These are phyloP conservation scores for Norana najaformis DNA, from an alignment of 2,888 invertebrate genomes.

Conservation along the genomic window DNA sequence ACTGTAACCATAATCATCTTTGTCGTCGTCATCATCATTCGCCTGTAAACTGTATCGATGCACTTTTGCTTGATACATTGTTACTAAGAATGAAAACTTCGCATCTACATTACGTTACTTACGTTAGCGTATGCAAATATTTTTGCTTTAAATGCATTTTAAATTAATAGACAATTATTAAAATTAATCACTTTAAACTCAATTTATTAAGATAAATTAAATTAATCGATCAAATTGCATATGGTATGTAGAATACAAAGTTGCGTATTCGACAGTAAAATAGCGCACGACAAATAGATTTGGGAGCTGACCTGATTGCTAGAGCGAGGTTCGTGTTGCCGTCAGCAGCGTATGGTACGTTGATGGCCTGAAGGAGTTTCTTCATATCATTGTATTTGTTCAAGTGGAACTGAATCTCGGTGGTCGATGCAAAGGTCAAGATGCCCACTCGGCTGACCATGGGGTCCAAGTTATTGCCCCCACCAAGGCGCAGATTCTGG, in stretches of 20 bases:
- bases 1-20: not conserved
- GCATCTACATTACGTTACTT: not conserved
- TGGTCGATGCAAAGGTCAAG: constrained; percentile 31
- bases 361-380: constrained; percentile 29
- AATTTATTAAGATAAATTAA: too few relatives aligned
- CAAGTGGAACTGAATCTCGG: constrained; percentile 30
- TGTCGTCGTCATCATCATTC: not conserved
- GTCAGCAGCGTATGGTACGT: constrained; percentile 43
- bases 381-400: constrained; percentile 20
- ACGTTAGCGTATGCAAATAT: not conserved
- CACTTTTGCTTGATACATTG: not conserved
- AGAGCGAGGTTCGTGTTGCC: constrained; percentile 53
- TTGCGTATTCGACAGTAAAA: not conserved
- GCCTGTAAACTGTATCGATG: not conserved
- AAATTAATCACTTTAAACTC: too few relatives aligned
- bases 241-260: not conserved
- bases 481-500: constrained; percentile 41
- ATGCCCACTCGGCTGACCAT: constrained; percentile 32
- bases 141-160: not conserved
- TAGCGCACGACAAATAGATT: not conserved
- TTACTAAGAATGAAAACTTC: not conserved
- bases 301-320: constrained; percentile 44
- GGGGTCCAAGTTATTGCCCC: not conserved
- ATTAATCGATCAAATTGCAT: not conserved
- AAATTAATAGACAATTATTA: too few relatives aligned